These are phyloP conservation scores for Atractosteus spatula DNA, from an alignment of 2,113 vertebrate species.

Conservation along the genomic window DNA sequence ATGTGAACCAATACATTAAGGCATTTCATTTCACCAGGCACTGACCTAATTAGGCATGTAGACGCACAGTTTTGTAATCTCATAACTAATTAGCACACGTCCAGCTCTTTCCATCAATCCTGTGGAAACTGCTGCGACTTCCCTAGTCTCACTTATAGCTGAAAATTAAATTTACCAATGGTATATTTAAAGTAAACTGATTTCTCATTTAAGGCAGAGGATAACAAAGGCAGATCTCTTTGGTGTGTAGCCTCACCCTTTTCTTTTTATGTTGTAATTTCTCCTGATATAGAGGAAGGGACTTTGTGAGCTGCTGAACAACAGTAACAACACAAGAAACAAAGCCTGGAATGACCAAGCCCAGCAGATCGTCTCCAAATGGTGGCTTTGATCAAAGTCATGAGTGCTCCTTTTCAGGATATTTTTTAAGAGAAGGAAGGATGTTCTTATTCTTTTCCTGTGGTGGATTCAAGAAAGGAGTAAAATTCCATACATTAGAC, in stretches of 20 bases:
- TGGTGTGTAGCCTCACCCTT: slow-evolving; percentile 22
- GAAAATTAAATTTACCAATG: slow-evolving; percentile 68
- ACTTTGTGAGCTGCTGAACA: slow-evolving; percentile 33
- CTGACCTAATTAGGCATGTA: slow-evolving; percentile 64
- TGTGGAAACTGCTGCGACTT: slow-evolving; percentile 61
- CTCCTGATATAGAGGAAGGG: slow-evolving; percentile 46
- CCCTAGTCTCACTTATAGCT: slow-evolving; percentile 61
- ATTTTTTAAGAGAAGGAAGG: background rate
- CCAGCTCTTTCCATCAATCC: slow-evolving; percentile 57
- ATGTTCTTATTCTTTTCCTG: background rate
- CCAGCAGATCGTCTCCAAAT: slow-evolving; percentile 11
- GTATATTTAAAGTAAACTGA: slow-evolving; percentile 43
- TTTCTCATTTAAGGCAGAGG: slow-evolving; percentile 50
- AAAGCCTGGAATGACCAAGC: slow-evolving; percentile 28
- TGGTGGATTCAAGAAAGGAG: background rate
- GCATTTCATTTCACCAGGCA: slow-evolving; percentile 59
- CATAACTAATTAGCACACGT: slow-evolving; percentile 82
- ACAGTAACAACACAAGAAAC: slow-evolving; percentile 13
- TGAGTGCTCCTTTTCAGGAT: slow-evolving; percentile 22
- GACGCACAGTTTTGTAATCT: slow-evolving; percentile 62
- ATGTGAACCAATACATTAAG: slow-evolving; percentile 42
- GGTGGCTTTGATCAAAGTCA: slow-evolving; percentile 35
- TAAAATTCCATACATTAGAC: too few species aligned
- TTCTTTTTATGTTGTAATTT: slow-evolving; percentile 44
- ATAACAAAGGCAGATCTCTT: slow-evolving; percentile 49